phyloP scores from a whole-genome alignment of 1,140 invertebrate species.

The Homarus americanus region DNA sequence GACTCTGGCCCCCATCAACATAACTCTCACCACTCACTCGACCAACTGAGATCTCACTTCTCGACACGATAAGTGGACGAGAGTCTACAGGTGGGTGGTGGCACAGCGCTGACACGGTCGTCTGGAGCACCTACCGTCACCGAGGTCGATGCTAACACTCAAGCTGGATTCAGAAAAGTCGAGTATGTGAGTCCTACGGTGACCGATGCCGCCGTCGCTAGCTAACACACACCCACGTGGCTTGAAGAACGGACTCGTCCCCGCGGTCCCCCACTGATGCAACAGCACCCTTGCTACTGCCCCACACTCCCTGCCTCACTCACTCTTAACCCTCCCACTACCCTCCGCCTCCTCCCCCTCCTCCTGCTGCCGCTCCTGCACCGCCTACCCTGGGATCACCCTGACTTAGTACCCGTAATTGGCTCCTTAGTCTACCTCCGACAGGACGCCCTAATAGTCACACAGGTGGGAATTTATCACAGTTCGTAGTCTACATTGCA shows the following conservation, averaged over 20 bases:
- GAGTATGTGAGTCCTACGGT: not conserved
- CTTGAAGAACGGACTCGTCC: slow-evolving; percentile 4
- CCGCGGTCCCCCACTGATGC: slow-evolving; percentile 37
- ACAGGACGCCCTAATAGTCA: slow-evolving; percentile 35
- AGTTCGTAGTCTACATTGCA: slow-evolving; percentile 25
- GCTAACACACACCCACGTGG: slow-evolving; percentile 34
- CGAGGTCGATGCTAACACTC: not conserved
- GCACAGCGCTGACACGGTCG: not conserved
- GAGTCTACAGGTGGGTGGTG: not conserved
- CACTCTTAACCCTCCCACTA: slow-evolving; percentile 41
- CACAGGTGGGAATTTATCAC: slow-evolving; percentile 11
- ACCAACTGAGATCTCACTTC: not conserved
- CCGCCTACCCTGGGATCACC: slow-evolving; percentile 24
- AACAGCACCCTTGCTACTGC: slow-evolving; percentile 42
- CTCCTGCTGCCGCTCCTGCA: slow-evolving; percentile 5
- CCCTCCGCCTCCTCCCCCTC: slow-evolving; percentile 22
- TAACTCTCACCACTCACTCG: not conserved
- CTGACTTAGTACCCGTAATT: slow-evolving; percentile 51
- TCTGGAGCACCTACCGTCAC: slow-evolving; percentile 24
- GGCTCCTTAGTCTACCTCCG: slow-evolving; percentile 24
- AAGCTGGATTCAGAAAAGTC: not conserved
- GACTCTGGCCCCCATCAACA: not conserved
- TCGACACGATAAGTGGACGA: not conserved
- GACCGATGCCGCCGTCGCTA: not conserved
- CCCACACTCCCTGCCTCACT: slow-evolving; percentile 23